Conservation (phyloP, 2,888 invertebrate species). For the Taphrorychus bicolor region DNA sequence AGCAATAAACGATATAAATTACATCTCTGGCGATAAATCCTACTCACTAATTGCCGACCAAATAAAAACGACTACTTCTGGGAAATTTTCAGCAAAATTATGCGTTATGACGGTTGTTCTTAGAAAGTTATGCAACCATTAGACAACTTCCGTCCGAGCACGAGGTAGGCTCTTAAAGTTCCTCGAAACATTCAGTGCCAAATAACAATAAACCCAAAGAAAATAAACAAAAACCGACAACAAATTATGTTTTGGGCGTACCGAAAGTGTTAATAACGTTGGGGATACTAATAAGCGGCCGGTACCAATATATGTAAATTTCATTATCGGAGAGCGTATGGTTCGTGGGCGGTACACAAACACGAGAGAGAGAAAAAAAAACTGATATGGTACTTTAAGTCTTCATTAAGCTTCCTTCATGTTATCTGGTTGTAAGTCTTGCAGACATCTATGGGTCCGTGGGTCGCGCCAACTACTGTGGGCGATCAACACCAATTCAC, state of each 20-base stretch:
- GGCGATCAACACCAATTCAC: slow-evolving; percentile 39
- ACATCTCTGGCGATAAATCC: slow-evolving; percentile 3
- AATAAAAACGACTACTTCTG: not conserved
- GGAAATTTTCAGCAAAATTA: not conserved
- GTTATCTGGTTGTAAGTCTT: slow-evolving; percentile 41
- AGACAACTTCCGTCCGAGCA: too few relatives aligned
- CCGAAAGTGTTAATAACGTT: slow-evolving; percentile 29
- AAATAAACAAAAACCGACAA: not conserved
- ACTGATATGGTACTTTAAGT: slow-evolving; percentile 40
- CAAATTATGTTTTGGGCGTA: slow-evolving; percentile 24
- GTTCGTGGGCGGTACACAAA: slow-evolving; percentile 34
- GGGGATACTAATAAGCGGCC: slow-evolving; percentile 22
- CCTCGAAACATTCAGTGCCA: too few relatives aligned
- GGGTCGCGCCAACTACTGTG: slow-evolving; percentile 36
- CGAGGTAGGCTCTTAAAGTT: too few relatives aligned
- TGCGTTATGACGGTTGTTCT: not conserved
- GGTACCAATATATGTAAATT: slow-evolving; percentile 36
- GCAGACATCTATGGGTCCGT: slow-evolving; percentile 28
- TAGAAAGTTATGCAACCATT: not conserved
- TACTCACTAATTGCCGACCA: slow-evolving; percentile 1
- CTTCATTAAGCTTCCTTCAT: slow-evolving; percentile 41
- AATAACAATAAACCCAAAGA: too few relatives aligned
- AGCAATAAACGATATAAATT: slow-evolving; percentile 8
- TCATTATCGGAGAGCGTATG: slow-evolving; percentile 21
- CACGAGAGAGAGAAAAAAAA: slow-evolving; percentile 26